phyloP scores from a whole-genome alignment of 1,140 invertebrate species.

The Lycorma delicatula region DNA sequence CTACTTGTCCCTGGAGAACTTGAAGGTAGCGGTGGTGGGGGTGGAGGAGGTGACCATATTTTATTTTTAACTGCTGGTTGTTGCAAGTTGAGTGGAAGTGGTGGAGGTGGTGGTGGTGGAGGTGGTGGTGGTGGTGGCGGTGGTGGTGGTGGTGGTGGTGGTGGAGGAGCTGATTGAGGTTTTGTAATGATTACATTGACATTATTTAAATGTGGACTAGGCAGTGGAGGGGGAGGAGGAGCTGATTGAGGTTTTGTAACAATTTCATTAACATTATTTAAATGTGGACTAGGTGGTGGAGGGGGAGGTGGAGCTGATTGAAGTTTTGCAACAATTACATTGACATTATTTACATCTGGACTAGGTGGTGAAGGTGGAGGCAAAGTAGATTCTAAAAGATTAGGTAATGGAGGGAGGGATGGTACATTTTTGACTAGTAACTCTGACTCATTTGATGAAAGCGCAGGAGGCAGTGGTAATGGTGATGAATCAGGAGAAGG shows the following conservation, averaged over 20 bases:
- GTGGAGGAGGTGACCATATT: conserved; percentile 9
- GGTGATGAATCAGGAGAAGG: too few species aligned
- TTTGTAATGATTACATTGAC: too few species aligned
- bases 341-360: neutral
- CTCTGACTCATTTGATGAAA: too few species aligned
- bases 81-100: conserved; percentile 9
- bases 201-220: neutral
- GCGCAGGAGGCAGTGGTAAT: too few species aligned
- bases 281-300: conserved; percentile 15
- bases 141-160: conserved; percentile 27
- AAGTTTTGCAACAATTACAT: too few species aligned
- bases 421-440: too few species aligned
- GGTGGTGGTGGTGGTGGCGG: conserved; percentile 4
- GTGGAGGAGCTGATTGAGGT: neutral
- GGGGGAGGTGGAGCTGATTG: conserved; percentile 23
- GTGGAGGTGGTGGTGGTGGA: conserved; percentile 10
- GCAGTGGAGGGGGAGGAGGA: conserved; percentile 26
- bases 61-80: neutral
- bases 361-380: conserved; percentile 24
- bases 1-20: conserved; percentile 13
- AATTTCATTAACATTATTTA: too few species aligned
- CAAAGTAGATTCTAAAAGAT: conserved; percentile 10
- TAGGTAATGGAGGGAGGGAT: conserved; percentile 8
- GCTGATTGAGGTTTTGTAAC: neutral
- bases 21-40: conserved; percentile 12